Percentiles rank a stretch among this genome's conserved stretches.
These are phyloP conservation scores for Lysiphlebus fabarum DNA, from an alignment of 1,140 invertebrate species.

Conservation along the genomic window DNA sequence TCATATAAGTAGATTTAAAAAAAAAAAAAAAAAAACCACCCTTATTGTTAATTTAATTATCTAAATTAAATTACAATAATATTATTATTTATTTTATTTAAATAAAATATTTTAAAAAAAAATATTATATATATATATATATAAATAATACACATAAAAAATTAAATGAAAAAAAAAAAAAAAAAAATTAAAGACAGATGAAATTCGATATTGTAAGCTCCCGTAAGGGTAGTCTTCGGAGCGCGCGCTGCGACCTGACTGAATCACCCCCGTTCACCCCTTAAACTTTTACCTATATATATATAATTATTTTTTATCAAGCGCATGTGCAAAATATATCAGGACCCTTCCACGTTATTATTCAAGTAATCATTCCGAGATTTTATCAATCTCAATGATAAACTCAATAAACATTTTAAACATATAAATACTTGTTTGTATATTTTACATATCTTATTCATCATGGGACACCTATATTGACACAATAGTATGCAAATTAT, in stretches of 20 bases:
- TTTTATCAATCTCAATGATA: slow-evolving; percentile 7
- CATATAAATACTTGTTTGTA: too few relatives aligned
- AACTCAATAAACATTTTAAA: neutral
- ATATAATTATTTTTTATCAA: neutral
- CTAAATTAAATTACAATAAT: too few relatives aligned
- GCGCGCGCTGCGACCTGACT: slow-evolving; percentile 56
- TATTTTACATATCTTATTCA: too few relatives aligned
- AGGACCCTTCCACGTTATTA: slow-evolving; percentile 13
- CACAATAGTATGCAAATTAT: too few relatives aligned
- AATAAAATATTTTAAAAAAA: too few relatives aligned
- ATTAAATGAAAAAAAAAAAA: slow-evolving; percentile 3
- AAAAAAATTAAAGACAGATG: slow-evolving; percentile 8
- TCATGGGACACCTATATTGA: too few relatives aligned
- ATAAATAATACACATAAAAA: neutral
- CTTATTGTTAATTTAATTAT: too few relatives aligned
- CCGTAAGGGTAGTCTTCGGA: slow-evolving; percentile 50
- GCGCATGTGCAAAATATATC: slow-evolving; percentile 7
- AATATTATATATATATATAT: too few relatives aligned
- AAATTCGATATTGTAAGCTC: slow-evolving; percentile 24
- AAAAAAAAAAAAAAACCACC: too few relatives aligned
- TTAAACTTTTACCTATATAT: slow-evolving; percentile 17
- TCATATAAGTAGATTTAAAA: too few relatives aligned
- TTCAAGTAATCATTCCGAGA: neutral
- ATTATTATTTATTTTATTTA: neutral
- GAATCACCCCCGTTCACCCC: slow-evolving; percentile 52